A percentile compares a stretch with the other conserved stretches of the same genome.
Conservation (phyloP, 2,797 vertebrate genomes). For the Hypotaenidia philippensis region DNA sequence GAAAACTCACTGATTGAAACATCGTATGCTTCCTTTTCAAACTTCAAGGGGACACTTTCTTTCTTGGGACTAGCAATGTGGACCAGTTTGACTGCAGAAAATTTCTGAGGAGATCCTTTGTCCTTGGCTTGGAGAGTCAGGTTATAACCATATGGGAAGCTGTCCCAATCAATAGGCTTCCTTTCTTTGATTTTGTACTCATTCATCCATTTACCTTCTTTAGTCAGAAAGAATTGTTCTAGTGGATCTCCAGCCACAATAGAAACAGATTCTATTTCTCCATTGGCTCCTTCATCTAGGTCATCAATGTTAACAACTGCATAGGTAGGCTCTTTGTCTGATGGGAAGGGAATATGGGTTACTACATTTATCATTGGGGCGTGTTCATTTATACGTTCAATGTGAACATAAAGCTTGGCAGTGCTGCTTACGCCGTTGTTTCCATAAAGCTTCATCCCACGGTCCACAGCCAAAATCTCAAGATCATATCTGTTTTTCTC, state of each 20-base stretch:
- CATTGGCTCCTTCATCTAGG: conserved; percentile 91
- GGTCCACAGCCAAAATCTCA: conserved; percentile 95
- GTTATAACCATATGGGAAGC: conserved; percentile 88
- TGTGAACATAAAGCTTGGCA: conserved; percentile 94
- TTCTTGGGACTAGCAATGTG: conserved; percentile 83
- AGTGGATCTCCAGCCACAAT: conserved; percentile 90
- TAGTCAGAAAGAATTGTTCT: conserved; percentile 88
- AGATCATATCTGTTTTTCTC: conserved; percentile 92
- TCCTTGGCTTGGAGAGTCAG: conserved; percentile 95
- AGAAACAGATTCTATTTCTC: conserved; percentile 91
- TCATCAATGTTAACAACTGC: conserved; percentile 91
- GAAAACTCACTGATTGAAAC: conserved; percentile 92
- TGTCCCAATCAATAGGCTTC: conserved; percentile 87
- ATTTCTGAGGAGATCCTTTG: conserved; percentile 90
- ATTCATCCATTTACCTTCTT: conserved; percentile 83
- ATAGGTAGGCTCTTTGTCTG: conserved; percentile 87
- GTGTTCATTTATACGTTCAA: conserved; percentile 93
- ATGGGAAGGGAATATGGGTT: conserved; percentile 83
- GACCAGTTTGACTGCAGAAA: conserved; percentile 86
- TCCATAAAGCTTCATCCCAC: conserved; percentile 98
- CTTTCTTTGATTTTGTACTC: conserved; percentile 90
- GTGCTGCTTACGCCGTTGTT: conserved; percentile 98
- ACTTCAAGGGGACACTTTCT: conserved; percentile 78
- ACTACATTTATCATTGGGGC: conserved; percentile 88
- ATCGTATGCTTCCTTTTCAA: conserved; percentile 89